Evolutionary conservation across 2,888 invertebrate genomes (phyloP).

Genomic region (Anoncus sp.): DNA sequence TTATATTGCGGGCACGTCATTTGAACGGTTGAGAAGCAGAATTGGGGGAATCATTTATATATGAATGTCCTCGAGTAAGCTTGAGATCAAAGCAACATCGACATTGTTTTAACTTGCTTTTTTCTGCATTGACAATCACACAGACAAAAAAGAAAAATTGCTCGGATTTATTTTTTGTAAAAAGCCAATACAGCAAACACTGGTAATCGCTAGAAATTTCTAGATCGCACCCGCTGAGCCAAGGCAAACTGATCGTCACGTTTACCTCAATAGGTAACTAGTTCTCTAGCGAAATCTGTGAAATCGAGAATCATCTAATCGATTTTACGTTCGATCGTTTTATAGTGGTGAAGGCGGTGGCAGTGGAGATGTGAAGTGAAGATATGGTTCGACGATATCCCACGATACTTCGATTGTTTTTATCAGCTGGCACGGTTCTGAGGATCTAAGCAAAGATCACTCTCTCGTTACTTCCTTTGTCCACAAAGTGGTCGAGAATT

Average conservation of each 20-base stretch:
- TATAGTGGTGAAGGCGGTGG: conserved; percentile 17
- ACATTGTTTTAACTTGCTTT: too few relatives aligned
- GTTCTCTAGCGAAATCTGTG: conserved; percentile 41
- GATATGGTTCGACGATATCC: conserved; percentile 51
- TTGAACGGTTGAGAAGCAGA: not conserved
- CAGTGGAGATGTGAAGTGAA: conserved; percentile 46
- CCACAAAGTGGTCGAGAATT: conserved; percentile 17
- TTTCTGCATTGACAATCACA: too few relatives aligned
- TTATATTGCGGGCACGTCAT: not conserved
- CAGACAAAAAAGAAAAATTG: too few relatives aligned
- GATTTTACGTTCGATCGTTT: conserved; percentile 57
- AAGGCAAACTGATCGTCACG: conserved; percentile 35
- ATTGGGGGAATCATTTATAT: not conserved
- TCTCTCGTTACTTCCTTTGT: conserved; percentile 40
- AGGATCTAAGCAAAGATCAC: conserved; percentile 34
- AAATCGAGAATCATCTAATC: conserved; percentile 31
- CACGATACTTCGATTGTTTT: conserved; percentile 49
- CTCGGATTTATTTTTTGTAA: too few relatives aligned
- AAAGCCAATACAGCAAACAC: not conserved
- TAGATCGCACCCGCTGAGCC: not conserved
- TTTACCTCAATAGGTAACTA: conserved; percentile 45
- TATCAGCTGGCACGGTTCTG: conserved; percentile 16
- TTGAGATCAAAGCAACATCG: too few relatives aligned
- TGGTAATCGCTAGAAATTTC: not conserved
- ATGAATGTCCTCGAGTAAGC: not conserved